These are phyloP conservation scores for Sebastolobus alascanus DNA, from an alignment of 2,797 vertebrate species.

Conservation along the genomic window DNA sequence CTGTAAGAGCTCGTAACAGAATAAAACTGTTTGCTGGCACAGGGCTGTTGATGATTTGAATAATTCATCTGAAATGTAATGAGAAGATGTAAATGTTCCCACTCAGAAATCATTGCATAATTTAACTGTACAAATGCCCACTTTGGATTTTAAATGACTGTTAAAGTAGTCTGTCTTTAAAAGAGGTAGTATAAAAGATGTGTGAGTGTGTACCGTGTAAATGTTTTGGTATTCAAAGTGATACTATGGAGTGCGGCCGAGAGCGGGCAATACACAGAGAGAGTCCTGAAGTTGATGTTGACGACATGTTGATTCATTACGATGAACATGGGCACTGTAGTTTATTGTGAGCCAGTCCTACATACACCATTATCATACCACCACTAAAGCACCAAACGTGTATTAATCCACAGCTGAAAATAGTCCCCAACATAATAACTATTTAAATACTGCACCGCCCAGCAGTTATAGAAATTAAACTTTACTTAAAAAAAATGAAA, in stretches of 20 bases:
- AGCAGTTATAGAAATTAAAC: not conserved
- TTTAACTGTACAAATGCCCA: constrained; percentile 40
- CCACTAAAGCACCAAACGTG: not conserved
- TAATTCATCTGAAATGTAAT: constrained; percentile 75
- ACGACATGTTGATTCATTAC: not conserved
- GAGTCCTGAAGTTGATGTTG: not conserved
- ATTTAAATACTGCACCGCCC: not conserved
- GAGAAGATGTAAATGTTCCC: constrained; percentile 74
- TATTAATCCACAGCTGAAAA: not conserved
- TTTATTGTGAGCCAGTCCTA: not conserved
- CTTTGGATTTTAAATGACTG: constrained; percentile 25
- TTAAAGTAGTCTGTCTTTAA: constrained; percentile 19
- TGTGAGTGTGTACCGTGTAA: not conserved
- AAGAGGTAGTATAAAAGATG: constrained; percentile 10
- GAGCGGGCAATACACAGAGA: not conserved
- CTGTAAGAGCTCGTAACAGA: constrained; percentile 54
- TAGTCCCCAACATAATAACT: not conserved
- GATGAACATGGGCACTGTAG: no score
- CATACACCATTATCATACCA: not conserved
- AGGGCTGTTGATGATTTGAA: constrained; percentile 62
- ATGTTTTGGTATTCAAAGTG: constrained; percentile 1
- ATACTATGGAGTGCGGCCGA: not conserved
- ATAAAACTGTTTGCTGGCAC: constrained; percentile 57
- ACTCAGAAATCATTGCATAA: constrained; percentile 64
- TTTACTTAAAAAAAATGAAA: no score